Percentiles rank a stretch among this genome's conserved stretches.
Conservation (phyloP, 2,797 vertebrate genomes). For the Danio jaintianensis region DNA sequence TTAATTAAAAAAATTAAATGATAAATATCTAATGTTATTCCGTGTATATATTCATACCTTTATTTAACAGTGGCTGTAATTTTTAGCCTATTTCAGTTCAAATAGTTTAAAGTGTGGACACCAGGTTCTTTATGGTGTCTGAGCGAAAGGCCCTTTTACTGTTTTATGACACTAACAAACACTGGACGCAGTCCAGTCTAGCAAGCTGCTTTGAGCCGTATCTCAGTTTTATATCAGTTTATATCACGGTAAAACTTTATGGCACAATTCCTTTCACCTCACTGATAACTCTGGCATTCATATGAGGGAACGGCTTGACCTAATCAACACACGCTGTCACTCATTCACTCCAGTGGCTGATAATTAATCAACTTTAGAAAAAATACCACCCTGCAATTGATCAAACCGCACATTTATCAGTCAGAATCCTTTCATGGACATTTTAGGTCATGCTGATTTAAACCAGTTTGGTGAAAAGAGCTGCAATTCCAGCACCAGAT, state of each 20-base stretch:
- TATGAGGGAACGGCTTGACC: constrained; percentile 10
- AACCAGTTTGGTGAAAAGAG: constrained; percentile 44
- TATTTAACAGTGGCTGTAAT: background rate
- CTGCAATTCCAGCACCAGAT: constrained; percentile 33
- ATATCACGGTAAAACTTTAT: constrained; percentile 43
- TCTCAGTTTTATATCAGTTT: constrained; percentile 53
- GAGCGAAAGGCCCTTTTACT: constrained; percentile 30
- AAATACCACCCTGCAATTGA: background rate
- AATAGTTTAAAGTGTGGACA: constrained; percentile 26
- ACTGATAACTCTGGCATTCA: constrained; percentile 14
- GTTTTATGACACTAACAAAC: constrained; percentile 52
- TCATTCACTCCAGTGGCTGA: constrained; percentile 46
- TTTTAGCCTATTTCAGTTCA: background rate
- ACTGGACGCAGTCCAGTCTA: constrained; percentile 27
- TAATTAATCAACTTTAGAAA: constrained; percentile 24
- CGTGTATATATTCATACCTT: background rate
- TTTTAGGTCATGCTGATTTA: constrained; percentile 51
- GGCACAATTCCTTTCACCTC: constrained; percentile 23
- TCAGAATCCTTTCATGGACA: constrained; percentile 22
- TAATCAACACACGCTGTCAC: constrained; percentile 45
- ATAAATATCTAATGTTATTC: background rate
- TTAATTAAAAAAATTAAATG: no score
- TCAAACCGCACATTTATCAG: background rate
- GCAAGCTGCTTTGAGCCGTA: constrained; percentile 46
- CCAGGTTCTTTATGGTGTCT: background rate